These are phyloP conservation scores for Marasmarcha lunaedactyla DNA, from an alignment of 2,888 invertebrate genomes.

Conservation along the genomic window DNA sequence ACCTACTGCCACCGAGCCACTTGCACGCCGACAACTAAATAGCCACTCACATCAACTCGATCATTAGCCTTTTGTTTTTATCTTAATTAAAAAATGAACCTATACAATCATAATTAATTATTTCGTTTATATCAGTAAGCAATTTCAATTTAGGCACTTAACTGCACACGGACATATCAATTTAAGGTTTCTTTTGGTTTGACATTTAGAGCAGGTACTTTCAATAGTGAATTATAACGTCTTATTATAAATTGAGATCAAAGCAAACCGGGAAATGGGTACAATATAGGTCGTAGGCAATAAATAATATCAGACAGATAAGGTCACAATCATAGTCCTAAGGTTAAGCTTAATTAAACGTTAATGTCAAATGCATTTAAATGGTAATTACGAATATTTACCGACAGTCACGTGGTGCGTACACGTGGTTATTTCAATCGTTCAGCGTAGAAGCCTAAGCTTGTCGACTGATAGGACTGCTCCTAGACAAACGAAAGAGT, in stretches of 20 bases:
- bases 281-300: neutral
- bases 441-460: too few species aligned
- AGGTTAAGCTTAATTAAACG: neutral
- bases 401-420: too few species aligned
- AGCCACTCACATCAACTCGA: neutral
- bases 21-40: constrained; percentile 2
- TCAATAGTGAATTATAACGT: neutral
- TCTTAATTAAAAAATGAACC: neutral
- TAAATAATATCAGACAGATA: constrained; percentile 1
- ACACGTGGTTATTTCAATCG: too few species aligned
- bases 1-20: constrained; percentile 25
- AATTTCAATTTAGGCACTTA: neutral
- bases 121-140: neutral
- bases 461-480: too few species aligned
- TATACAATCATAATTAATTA: neutral
- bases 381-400: neutral
- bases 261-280: neutral
- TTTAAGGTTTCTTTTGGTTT: neutral
- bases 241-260: neutral
- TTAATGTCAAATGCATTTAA: neutral
- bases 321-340: neutral
- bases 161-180: neutral
- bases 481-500: neutral
- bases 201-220: neutral
- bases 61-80: neutral